Conservation (phyloP, 2,888 invertebrate genomes). For the Mythimna vitellina region DNA sequence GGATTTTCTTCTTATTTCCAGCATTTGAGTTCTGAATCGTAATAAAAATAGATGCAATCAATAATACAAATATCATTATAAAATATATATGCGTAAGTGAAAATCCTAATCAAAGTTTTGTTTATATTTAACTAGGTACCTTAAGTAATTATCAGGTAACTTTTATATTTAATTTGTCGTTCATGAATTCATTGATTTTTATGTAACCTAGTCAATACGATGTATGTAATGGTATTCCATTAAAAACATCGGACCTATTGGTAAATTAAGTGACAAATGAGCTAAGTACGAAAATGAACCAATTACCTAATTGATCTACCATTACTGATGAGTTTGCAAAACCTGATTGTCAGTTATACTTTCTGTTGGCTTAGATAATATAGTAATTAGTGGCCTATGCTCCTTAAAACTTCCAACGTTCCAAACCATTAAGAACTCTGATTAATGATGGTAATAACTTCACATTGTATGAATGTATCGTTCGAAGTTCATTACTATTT, state of each 20-base stretch:
- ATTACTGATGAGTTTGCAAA: conserved; percentile 41
- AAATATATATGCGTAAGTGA: too few species aligned
- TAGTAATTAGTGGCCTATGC: conserved; percentile 31
- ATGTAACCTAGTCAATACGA: not conserved
- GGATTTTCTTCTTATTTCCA: too few species aligned
- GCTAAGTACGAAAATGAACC: conserved; percentile 2
- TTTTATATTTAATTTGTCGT: not conserved
- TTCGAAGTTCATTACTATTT: conserved; percentile 49
- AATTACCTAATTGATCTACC: conserved; percentile 7
- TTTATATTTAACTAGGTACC: too few species aligned
- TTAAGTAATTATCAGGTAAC: too few species aligned
- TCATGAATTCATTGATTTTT: conserved; percentile 9
- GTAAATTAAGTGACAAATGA: not conserved
- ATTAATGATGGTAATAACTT: conserved; percentile 44
- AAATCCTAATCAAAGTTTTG: too few species aligned
- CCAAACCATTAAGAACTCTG: conserved; percentile 45
- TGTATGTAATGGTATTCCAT: not conserved
- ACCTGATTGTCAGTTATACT: conserved; percentile 44
- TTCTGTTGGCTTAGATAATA: conserved; percentile 37
- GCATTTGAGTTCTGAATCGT: too few species aligned
- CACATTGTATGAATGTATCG: conserved; percentile 36
- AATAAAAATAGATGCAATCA: too few species aligned
- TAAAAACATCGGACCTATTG: too few species aligned
- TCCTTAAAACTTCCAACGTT: conserved; percentile 37
- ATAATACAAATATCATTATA: too few species aligned